Evolutionary conservation across 2,888 invertebrate genomes (phyloP), one percentile per base, ranked within the genome.

Genomic region (Mimas tiliae): DNA sequence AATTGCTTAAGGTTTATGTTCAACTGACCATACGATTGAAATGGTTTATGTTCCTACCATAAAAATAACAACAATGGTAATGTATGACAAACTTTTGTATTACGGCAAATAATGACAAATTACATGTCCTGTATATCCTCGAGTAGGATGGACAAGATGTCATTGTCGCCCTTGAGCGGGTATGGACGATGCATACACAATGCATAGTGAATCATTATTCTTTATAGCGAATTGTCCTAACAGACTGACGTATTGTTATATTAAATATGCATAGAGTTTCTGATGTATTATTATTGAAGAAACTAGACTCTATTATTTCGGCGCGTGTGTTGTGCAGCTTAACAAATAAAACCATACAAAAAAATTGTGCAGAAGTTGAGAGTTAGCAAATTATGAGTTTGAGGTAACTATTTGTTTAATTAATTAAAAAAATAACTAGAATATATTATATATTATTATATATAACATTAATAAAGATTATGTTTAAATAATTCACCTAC

Each of bases 111-210:
- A 12, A 58, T 58, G 42, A 58, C 19, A 21, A 42, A 58, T 58
- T 42, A 42, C 42, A 55, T 9, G 55, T 38, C 38, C 55, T n/a
- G 34, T 7, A 58, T n/a, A 42, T 16, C 38, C 38, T 19, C 38
- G 42, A 42, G 38, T 47, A 27, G 45, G 67, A 72, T 70, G 71
- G 72, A 67, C 66, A 33, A 70, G 76, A 69, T 76, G 74, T 77
- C 76, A 72, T 73, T 68, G 67, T 66, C 69, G 63, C 16, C 42
- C 67, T 52, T 21, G 65, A 38, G 63, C 67, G 68, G 72, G 72
- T 74, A 72, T 72, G 76, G 65, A 69, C 70, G 55, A 68, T 64
- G 73, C 74, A 74, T 77, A 72, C 79, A 79, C 79, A 79, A 79
- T 79, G 72, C 62, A 68, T 62, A 68, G 70, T 79, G 79, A 79